Evolutionary conservation across 1,140 invertebrate species (phyloP).

Genomic region (Triops cancriformis): DNA sequence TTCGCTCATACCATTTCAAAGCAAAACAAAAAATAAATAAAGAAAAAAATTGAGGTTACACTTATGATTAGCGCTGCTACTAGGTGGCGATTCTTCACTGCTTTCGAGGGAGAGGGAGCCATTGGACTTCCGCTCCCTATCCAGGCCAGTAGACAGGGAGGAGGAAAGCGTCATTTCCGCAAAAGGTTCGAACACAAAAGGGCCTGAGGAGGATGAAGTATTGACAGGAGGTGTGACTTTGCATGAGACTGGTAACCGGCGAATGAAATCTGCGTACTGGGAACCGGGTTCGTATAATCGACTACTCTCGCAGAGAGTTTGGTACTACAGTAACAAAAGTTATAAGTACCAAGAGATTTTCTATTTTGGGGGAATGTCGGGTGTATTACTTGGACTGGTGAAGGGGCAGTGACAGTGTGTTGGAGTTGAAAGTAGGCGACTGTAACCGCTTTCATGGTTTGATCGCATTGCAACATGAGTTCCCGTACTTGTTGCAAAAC

Average conservation of each 20-base stretch:
- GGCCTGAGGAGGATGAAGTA: slow-evolving; percentile 31
- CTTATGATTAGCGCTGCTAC: neutral
- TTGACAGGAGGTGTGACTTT: slow-evolving; percentile 24
- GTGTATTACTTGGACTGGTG: slow-evolving; percentile 42
- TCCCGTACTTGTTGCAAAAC: slow-evolving; percentile 44
- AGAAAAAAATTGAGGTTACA: neutral
- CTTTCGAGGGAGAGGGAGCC: slow-evolving; percentile 28
- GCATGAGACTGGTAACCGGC: slow-evolving; percentile 37
- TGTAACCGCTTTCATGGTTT: slow-evolving; percentile 47
- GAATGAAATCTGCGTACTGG: slow-evolving; percentile 48
- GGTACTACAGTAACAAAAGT: slow-evolving; percentile 39
- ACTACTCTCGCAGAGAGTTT: slow-evolving; percentile 46
- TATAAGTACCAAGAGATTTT: slow-evolving; percentile 15
- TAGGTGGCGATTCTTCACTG: slow-evolving; percentile 26
- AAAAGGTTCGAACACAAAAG: slow-evolving; percentile 45
- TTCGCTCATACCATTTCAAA: neutral
- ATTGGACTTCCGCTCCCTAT: slow-evolving; percentile 30
- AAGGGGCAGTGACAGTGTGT: slow-evolving; percentile 43
- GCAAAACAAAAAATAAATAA: no score
- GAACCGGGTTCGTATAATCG: slow-evolving; percentile 46
- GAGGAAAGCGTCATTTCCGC: slow-evolving; percentile 25
- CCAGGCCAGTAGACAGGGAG: slow-evolving; percentile 25
- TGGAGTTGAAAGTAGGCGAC: slow-evolving; percentile 49
- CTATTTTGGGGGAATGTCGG: neutral
- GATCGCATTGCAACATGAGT: slow-evolving; percentile 45